Base-by-base conservation (phyloP, 2,797 vertebrate genomes). In the Clarias fuscus region DNA sequence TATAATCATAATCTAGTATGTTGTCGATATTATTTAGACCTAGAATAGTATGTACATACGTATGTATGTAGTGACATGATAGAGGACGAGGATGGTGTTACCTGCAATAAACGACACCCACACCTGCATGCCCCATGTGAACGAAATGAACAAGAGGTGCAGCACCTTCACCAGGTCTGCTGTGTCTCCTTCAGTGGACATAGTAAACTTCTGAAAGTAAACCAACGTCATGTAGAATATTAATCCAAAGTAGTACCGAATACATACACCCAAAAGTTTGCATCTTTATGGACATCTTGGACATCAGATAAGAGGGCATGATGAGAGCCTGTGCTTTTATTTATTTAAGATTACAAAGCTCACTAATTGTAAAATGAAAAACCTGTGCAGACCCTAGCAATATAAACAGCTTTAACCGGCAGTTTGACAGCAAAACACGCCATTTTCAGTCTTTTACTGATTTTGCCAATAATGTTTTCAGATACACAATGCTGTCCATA, bases 21-120 rank as follows among this genome's bases (percentile, higher is more conserved):
- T 0, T 61, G 30, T 79, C 10, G 1, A 40, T 24, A 76, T 58
- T 58, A 58, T 76, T 14, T 76, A 17, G 7, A 4, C 6, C 2
- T 13, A 53, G 37, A 37, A 37, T 37, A 37, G 11, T 13, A 56
- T 11, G n/a, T n/a, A n/a, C n/a, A n/a, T n/a, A n/a, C 3, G 48
- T 13, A 53, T 53, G 53, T 14, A 56, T 56, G 53, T 22, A 65
- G 40, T n/a, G 43, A 10, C 48, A 76, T 30, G 22, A 22, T 13
- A 1, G 27, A 76, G 14, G 43, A 43, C n/a, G 17, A 61, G 7
- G 4, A 65, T 6, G 7, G 3, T 1, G 22, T 77, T 86, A 98
- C 97, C 97, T 94, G 96, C 95, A 53, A 96, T 94, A 88, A 98
- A 97, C 22, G 97, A 95, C 82, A 97, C 96, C 97, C 97, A 98